phyloP scores from a whole-genome alignment of 2,797 vertebrate genomes.

The Pipistrellus nathusii region DNA sequence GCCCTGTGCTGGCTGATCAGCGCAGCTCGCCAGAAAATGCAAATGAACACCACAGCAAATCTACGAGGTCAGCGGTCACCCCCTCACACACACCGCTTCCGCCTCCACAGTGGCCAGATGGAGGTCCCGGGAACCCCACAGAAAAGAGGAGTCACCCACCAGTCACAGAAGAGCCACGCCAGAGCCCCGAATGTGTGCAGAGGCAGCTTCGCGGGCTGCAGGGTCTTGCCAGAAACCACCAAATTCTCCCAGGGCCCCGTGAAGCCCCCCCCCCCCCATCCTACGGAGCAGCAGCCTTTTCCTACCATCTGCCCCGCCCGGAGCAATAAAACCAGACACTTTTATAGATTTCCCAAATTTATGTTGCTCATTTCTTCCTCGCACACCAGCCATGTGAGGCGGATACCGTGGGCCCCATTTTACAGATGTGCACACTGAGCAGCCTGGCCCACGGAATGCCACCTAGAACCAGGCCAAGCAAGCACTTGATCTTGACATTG shows the following conservation, averaged over 20 bases:
- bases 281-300: not conserved
- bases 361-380: not conserved
- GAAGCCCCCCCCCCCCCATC: not conserved
- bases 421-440: conserved; percentile 14
- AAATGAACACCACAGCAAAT: conserved; percentile 54
- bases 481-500: not conserved
- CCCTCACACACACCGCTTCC: not conserved
- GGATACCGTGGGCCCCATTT: conserved; percentile 5
- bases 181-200: not conserved
- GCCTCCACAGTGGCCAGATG: not conserved
- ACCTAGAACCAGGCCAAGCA: not conserved
- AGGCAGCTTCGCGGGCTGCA: not conserved
- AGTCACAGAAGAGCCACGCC: not conserved
- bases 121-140: not conserved
- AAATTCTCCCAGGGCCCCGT: not conserved
- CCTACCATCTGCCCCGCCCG: not conserved
- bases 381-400: not conserved
- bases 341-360: not conserved
- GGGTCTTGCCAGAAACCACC: conserved; percentile 14
- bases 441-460: not conserved
- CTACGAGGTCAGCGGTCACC: not conserved
- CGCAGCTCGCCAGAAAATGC: conserved; percentile 49
- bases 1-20: conserved; percentile 53
- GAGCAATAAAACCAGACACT: conserved; percentile 19
- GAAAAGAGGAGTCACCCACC: not conserved